Evolutionary conservation across 2,888 invertebrate genomes (phyloP), one percentile per base, ranked within the genome.

Genomic region (Drosophila prostipennis): DNA sequence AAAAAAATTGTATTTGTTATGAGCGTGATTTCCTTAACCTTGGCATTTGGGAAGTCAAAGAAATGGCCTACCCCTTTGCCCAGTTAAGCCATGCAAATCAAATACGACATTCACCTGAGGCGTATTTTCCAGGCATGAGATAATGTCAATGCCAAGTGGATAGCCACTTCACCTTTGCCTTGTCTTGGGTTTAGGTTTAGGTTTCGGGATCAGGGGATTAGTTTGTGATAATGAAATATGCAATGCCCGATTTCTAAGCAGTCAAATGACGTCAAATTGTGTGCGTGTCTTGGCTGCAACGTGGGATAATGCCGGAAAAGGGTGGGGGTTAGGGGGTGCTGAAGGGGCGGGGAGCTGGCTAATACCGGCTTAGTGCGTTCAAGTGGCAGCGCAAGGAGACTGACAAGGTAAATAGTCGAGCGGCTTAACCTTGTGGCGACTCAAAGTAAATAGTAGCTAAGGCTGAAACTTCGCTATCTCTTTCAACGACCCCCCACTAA

Each of bases 391-490:
- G 36, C 54, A 19, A 51, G 49, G 49, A 43, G 53, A 23, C 49
- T 34, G 71, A 68, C 71, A 81, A 81, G 64, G 82, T 79, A 81
- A 85, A 79, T 79, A 72, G 67, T 74, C 67, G 77, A 72, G 75
- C 55, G 69, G 71, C 86, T 82, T 86, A 82, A 86, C 82, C 82
- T 82, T 82, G 86, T 70, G 86, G 49, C 57, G 73, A 82, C 77
- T 74, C 73, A 54, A 71, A 78, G 64, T 76, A 79, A 85, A 81
- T 81, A 80, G 70, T 67, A 54, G 45, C 60, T 37, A 26, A 23
- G 40, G 42, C 42, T 58, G 45, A 39, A 70, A 60, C 56, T 60
- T 63, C 19, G 26, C 54, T 26, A 60, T 34, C 23, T 46, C 40
- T 36, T 14, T 46, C n/a, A 26, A n/a, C 14, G 29, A n/a, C 7